Conservation (phyloP, 2,888 invertebrate species). For the Ophioninae sp. region DNA sequence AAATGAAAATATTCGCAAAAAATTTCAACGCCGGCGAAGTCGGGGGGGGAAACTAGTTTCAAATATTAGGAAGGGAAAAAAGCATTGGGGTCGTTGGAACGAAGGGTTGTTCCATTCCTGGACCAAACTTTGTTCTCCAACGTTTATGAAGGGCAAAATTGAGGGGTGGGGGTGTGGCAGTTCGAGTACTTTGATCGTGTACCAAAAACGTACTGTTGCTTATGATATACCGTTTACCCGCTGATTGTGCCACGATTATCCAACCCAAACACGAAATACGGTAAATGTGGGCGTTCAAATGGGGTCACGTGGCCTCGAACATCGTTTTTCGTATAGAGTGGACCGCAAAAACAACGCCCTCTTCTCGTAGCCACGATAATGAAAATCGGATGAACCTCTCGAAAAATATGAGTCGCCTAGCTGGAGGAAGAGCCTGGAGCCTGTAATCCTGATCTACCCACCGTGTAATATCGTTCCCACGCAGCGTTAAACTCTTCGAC, state of each 20-base stretch:
- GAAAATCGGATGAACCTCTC: slow-evolving; percentile 54
- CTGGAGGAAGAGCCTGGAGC: slow-evolving; percentile 41
- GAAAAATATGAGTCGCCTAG: slow-evolving; percentile 24
- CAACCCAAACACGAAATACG: slow-evolving; percentile 67
- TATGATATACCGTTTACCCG: slow-evolving; percentile 46
- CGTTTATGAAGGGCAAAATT: neutral
- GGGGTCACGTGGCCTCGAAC: slow-evolving; percentile 71
- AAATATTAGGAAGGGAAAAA: too few species aligned
- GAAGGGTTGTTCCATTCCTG: neutral
- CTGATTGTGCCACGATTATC: slow-evolving; percentile 71
- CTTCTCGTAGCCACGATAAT: slow-evolving; percentile 15
- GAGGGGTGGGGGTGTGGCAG: slow-evolving; percentile 1
- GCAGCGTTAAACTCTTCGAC: slow-evolving; percentile 45
- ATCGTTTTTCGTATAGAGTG: slow-evolving; percentile 67
- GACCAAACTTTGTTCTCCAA: slow-evolving; percentile 6
- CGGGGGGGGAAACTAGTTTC: too few species aligned
- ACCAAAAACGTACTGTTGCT: slow-evolving; percentile 14
- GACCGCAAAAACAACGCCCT: slow-evolving; percentile 61
- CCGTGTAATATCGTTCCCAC: slow-evolving; percentile 53
- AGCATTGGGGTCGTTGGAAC: too few species aligned
- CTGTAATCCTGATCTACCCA: slow-evolving; percentile 28
- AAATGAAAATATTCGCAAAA: too few species aligned
- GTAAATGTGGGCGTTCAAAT: slow-evolving; percentile 44
- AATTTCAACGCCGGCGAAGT: too few species aligned
- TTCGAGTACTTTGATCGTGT: slow-evolving; percentile 14